phyloP scores from a whole-genome alignment of 2,888 invertebrate genomes.

The Agrochola lychnidis region DNA sequence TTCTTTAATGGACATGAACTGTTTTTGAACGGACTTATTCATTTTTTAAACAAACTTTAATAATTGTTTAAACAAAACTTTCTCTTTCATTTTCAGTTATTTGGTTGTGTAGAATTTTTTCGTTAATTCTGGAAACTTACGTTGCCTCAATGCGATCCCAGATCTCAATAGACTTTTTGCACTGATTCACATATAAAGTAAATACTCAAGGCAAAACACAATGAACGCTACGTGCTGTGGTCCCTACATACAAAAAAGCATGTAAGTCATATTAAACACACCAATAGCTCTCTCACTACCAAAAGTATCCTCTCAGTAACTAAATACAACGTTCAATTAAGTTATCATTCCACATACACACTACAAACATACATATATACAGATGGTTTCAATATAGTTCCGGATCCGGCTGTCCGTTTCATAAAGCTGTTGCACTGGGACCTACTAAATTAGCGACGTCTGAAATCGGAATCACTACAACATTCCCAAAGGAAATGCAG shows the following conservation, averaged over 20 bases:
- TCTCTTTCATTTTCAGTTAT: not conserved
- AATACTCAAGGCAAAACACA: not conserved
- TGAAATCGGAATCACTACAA: conserved; percentile 59
- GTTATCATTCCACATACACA: not conserved
- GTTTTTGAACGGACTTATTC: conserved; percentile 12
- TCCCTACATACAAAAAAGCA: not conserved
- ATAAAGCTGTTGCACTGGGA: conserved; percentile 38
- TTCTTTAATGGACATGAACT: conserved; percentile 15
- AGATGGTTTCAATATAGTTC: conserved; percentile 25
- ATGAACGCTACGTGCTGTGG: not conserved
- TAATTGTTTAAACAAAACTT: not conserved
- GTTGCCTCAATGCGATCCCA: not conserved
- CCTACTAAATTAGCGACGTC: conserved; percentile 52
- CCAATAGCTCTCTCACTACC: not conserved
- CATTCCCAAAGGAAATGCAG: conserved; percentile 72
- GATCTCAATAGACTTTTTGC: not conserved
- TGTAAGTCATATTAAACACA: not conserved
- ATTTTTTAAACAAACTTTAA: not conserved
- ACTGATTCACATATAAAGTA: not conserved
- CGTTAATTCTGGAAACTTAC: not conserved
- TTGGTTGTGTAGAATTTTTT: not conserved
- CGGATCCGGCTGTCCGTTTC: conserved; percentile 12
- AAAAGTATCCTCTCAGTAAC: not conserved
- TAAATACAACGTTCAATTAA: not conserved
- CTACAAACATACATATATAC: not conserved